Evolutionary conservation across 2,113 vertebrate genomes (phyloP), one percentile per base, ranked within the genome.

Genomic region (Lipophrys pholis): DNA sequence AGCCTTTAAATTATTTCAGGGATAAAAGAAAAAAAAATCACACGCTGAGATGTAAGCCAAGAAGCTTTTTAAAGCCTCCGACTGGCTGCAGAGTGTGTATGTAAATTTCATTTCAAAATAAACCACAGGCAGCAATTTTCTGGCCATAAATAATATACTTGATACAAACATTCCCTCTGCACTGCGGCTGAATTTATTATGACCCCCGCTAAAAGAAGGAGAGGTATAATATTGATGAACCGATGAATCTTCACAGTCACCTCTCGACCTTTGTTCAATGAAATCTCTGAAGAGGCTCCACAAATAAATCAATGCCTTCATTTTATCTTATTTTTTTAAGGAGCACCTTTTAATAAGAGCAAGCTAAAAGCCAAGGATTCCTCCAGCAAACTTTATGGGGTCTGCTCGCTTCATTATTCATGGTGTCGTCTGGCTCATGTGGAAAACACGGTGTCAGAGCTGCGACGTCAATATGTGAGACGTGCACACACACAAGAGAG

Each of bases 111-210:
- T 71, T 87, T 83, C 17, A 73, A 85, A 91, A 90, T 74, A 89
- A 90, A 88, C 84, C 87, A 81, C 78, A 81, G 70, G 80, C 87
- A 87, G 89, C 86, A 89, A 85, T 82, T 69, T 88, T 87, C 66
- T 69, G 67, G 51, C 76, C 76, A 87, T 91, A 90, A 90, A 91
- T 92, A 90, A 87, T 80, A 89, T 39, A 89, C 65, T 75, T 80
- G 76, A 89, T 78, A 76, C 76, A 88, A 87, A 90, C 80, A 88
- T 80, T 84, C 59, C 81, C 80, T 40, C 89, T 85, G 85, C 88
- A 87, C 82, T 87, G 87, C 76, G 63, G 80, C 68, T 63, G 85
- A 84, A 90, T 92, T 81, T 81, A 84, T 92, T 83, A 89, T 63
- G 82, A 82, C 64, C 81, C 50, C 14, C 21, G 58, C 75, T 76